Conservation (phyloP, 37 sponge, comb jelly and placozoan genomes). For the Ianthella basta region DNA sequence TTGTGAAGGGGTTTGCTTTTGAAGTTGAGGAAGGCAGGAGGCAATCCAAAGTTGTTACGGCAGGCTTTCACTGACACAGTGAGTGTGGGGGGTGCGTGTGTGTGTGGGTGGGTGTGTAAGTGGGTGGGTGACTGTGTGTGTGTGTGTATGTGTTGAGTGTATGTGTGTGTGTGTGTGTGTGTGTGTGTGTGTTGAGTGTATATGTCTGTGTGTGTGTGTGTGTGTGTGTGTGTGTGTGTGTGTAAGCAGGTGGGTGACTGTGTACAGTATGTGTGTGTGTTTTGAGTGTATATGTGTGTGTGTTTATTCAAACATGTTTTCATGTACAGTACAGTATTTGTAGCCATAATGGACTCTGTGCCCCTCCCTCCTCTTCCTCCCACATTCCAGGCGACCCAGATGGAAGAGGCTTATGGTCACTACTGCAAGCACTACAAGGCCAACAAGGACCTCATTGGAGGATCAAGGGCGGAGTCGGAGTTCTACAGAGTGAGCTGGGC, state of each 20-base stretch:
- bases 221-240: background rate
- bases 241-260: background rate
- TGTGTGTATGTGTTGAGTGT: background rate
- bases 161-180: background rate
- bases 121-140: background rate
- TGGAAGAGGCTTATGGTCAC: background rate
- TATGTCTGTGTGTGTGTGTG: background rate
- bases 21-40: background rate
- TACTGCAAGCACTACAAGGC: constrained; percentile 1
- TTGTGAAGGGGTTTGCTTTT: background rate
- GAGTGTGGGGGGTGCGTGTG: background rate
- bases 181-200: background rate
- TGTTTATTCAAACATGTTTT: background rate
- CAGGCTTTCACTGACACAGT: background rate
- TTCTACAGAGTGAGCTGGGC: background rate
- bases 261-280: background rate
- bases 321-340: no score
- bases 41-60: background rate
- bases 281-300: background rate
- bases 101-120: background rate
- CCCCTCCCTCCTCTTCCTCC: background rate
- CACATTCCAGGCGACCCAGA: background rate
- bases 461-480: background rate
- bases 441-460: constrained; percentile 1
- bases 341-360: no score